These are phyloP conservation scores for Lepisosteus osseus DNA, from an alignment of 2,113 vertebrate species.

Conservation along the genomic window DNA sequence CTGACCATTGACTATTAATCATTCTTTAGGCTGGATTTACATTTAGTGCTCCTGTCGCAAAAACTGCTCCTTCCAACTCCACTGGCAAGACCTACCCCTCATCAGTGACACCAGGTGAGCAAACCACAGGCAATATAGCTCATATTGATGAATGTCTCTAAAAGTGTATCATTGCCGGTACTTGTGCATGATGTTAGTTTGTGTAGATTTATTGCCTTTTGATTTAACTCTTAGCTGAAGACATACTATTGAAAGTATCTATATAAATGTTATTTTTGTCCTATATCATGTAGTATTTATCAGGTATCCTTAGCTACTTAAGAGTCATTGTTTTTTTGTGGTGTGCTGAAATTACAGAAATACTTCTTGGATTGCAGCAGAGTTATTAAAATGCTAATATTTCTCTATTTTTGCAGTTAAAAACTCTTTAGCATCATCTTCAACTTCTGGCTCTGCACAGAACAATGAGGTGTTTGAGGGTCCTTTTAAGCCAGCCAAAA, in stretches of 20 bases:
- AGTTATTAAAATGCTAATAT: background rate
- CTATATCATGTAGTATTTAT: background rate
- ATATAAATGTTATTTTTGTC: background rate
- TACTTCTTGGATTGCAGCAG: too few species aligned
- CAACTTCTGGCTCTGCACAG: constrained; percentile 49
- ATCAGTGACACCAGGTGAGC: constrained; percentile 62
- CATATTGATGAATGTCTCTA: too few species aligned
- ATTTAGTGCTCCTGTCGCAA: constrained; percentile 88
- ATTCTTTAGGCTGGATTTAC: constrained; percentile 78
- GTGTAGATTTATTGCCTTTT: too few species aligned
- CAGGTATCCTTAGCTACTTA: too few species aligned
- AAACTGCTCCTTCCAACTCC: constrained; percentile 67
- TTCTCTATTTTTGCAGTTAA: constrained; percentile 1
- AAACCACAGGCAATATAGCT: background rate
- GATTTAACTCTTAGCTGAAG: background rate
- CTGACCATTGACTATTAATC: too few species aligned
- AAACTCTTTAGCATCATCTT: constrained; percentile 4
- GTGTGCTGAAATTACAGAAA: too few species aligned
- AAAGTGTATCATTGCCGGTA: too few species aligned
- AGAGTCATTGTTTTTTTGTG: too few species aligned
- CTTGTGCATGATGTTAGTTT: too few species aligned
- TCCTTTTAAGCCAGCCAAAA: constrained; percentile 79
- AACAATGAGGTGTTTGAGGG: constrained; percentile 73
- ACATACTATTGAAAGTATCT: background rate
- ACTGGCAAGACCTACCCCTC: constrained; percentile 60